phyloP scores from a whole-genome alignment of 2,888 invertebrate species.

The Quadriops clusia region DNA sequence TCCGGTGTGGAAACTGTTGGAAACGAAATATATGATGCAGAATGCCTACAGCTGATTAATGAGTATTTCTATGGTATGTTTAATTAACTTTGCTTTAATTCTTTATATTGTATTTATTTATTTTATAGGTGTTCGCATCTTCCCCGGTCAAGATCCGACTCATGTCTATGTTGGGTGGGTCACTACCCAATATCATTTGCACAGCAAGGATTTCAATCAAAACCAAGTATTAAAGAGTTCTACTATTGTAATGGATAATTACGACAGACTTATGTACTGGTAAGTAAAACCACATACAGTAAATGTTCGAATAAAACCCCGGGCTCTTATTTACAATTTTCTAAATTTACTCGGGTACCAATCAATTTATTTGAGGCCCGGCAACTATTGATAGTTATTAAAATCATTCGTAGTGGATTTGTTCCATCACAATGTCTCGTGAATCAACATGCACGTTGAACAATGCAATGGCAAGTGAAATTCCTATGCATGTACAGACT shows the following conservation, averaged over 20 bases:
- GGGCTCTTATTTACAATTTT: too few relatives aligned
- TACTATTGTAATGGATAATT: conserved; percentile 69
- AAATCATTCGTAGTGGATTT: too few relatives aligned
- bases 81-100: background rate
- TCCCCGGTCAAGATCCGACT: conserved; percentile 89
- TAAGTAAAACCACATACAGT: too few relatives aligned
- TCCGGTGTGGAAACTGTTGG: conserved; percentile 69
- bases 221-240: conserved; percentile 73
- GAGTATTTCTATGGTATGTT: conserved; percentile 83
- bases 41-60: conserved; percentile 83
- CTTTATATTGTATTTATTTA: conserved; percentile 11
- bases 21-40: conserved; percentile 76
- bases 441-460: too few relatives aligned
- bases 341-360: too few relatives aligned
- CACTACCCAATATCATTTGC: conserved; percentile 90
- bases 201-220: conserved; percentile 83
- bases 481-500: too few relatives aligned
- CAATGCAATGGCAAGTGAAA: too few relatives aligned
- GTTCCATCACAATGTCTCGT: too few relatives aligned
- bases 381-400: too few relatives aligned
- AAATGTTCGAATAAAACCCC: too few relatives aligned
- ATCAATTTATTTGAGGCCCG: too few relatives aligned
- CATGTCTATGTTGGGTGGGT: conserved; percentile 99
- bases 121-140: conserved; percentile 55
- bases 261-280: conserved; percentile 65